Evolutionary conservation across 2,888 invertebrate genomes (phyloP).

Genomic region (Prosopocoilus inquinatus): DNA sequence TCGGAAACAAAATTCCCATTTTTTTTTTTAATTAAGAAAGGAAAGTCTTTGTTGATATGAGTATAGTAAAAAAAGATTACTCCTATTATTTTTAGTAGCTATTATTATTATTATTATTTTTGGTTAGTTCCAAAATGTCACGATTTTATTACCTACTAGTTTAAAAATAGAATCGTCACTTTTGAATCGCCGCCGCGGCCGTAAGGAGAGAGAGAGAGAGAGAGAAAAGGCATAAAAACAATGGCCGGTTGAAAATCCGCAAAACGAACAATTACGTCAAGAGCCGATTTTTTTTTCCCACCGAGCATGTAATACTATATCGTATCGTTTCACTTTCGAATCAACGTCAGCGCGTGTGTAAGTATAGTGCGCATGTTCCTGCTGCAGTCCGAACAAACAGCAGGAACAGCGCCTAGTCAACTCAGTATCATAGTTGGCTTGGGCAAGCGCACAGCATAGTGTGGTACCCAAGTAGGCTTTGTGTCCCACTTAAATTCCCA

Average conservation of each 20-base stretch:
- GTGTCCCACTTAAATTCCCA: constrained; percentile 22
- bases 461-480: constrained; percentile 49
- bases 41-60: too few relatives aligned
- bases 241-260: neutral
- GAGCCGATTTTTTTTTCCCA: constrained; percentile 42
- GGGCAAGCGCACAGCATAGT: constrained; percentile 50
- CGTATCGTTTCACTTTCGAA: constrained; percentile 52
- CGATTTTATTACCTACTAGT: too few relatives aligned
- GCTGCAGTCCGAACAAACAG: constrained; percentile 43
- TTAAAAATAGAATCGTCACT: too few relatives aligned
- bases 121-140: too few relatives aligned
- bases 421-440: constrained; percentile 49
- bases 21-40: too few relatives aligned
- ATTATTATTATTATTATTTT: too few relatives aligned
- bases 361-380: constrained; percentile 42
- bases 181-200: too few relatives aligned
- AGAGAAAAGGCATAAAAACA: too few relatives aligned
- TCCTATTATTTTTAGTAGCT: too few relatives aligned
- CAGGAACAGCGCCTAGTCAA: constrained; percentile 43
- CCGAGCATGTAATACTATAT: constrained; percentile 41
- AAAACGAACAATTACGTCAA: constrained; percentile 39
- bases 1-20: too few relatives aligned
- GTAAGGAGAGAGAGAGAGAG: too few relatives aligned
- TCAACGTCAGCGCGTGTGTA: constrained; percentile 45
- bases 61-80: too few relatives aligned